phyloP scores from a whole-genome alignment of 23 tunicate species.

The Phallusia fumigata region DNA sequence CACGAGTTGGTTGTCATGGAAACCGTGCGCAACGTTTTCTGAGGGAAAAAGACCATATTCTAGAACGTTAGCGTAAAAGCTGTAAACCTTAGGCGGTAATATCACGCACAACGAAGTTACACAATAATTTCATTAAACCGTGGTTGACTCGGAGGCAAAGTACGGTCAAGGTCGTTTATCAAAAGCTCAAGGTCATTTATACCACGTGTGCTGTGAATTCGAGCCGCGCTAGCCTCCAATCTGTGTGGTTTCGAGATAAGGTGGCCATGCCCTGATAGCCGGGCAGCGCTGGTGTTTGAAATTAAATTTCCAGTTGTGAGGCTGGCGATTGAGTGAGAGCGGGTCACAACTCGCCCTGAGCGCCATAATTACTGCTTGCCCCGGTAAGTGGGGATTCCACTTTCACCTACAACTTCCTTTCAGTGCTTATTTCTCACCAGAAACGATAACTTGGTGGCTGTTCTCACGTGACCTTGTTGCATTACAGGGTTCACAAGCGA shows the following conservation, averaged over 20 bases:
- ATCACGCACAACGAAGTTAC: too few relatives aligned
- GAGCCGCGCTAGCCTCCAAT: not conserved
- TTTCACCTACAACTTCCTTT: not conserved
- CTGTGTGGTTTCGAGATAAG: too few relatives aligned
- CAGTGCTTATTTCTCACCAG: too few relatives aligned
- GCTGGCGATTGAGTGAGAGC: not conserved
- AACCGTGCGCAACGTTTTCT: constrained; percentile 72
- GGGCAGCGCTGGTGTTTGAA: not conserved
- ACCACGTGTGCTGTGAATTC: not conserved
- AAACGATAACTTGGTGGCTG: too few relatives aligned
- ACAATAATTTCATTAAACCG: too few relatives aligned
- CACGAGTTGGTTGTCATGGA: constrained; percentile 63
- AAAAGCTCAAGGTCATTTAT: not conserved
- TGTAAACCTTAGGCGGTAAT: too few relatives aligned
- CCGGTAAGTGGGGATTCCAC: not conserved
- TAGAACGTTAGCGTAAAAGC: too few relatives aligned
- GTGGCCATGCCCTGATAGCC: not conserved
- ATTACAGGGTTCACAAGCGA: too few relatives aligned
- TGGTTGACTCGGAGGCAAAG: too few relatives aligned
- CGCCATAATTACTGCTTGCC: not conserved
- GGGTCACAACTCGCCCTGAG: not conserved
- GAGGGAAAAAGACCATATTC: not conserved
- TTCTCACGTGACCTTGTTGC: too few relatives aligned
- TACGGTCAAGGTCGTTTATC: not conserved
- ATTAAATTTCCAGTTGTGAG: not conserved